phyloP scores from a whole-genome alignment of 2,888 invertebrate species.

The Acleris cristana region DNA sequence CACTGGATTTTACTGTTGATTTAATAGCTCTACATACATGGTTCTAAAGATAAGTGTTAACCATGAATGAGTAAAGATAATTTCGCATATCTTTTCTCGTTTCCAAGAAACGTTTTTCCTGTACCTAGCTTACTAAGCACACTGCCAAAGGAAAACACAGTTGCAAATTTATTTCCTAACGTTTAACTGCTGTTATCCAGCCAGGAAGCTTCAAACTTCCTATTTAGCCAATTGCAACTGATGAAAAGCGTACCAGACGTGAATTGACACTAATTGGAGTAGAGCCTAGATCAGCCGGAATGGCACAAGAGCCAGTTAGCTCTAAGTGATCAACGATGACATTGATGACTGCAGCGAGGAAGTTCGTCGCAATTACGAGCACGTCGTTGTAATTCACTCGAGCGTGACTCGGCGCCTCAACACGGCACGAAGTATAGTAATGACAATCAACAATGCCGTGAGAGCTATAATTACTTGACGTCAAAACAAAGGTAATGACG shows the following conservation, averaged over 20 bases:
- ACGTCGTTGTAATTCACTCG: slow-evolving; percentile 19
- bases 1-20: too few species aligned
- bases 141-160: background rate
- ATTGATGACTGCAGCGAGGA: slow-evolving; percentile 23
- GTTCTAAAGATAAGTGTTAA: background rate
- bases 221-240: slow-evolving; percentile 11
- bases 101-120: background rate
- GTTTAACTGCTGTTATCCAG: background rate
- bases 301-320: slow-evolving; percentile 8
- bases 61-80: background rate
- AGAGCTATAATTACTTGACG: background rate
- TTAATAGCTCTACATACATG: too few species aligned
- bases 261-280: slow-evolving; percentile 30
- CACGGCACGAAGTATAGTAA: slow-evolving; percentile 3
- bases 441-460: background rate
- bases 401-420: slow-evolving; percentile 15
- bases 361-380: slow-evolving; percentile 22
- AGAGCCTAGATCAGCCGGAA: slow-evolving; percentile 28
- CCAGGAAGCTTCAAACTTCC: slow-evolving; percentile 3
- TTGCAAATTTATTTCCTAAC: background rate
- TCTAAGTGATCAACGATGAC: slow-evolving; percentile 33
- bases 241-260: slow-evolving; percentile 5
- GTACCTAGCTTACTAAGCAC: background rate
- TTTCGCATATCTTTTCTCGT: too few species aligned
- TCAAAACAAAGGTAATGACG: background rate